Evolutionary conservation across 1,140 invertebrate genomes (phyloP).

Genomic region (Ridgeia piscesae): DNA sequence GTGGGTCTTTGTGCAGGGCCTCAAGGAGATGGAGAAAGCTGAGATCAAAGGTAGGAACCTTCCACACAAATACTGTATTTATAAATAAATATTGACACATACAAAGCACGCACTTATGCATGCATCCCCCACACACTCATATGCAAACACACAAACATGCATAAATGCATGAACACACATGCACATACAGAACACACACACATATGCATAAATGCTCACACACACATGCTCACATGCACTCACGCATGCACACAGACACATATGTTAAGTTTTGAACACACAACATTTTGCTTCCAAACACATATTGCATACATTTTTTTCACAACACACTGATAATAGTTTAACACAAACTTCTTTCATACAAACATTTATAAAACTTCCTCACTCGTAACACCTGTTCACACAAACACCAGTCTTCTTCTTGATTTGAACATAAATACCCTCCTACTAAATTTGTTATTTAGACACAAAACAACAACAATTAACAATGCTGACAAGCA

Average conservation of each 20-base stretch:
- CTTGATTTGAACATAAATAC: too few relatives aligned
- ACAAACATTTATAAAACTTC: too few relatives aligned
- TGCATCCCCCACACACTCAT: background rate
- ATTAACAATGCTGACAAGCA: background rate
- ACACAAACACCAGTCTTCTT: too few relatives aligned
- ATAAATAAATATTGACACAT: background rate
- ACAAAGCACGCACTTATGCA: background rate
- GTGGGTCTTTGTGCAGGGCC: constrained; percentile 54
- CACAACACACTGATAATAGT: too few relatives aligned
- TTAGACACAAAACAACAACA: background rate
- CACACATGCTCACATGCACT: background rate
- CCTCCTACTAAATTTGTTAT: too few relatives aligned
- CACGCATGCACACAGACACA: background rate
- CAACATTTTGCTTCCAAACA: too few relatives aligned
- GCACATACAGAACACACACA: background rate
- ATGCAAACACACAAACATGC: background rate
- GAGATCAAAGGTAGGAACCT: constrained; percentile 48
- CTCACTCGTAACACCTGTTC: background rate
- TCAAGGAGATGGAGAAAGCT: constrained; percentile 55
- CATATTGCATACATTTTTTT: too few relatives aligned
- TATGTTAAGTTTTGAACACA: too few relatives aligned
- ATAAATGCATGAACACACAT: too few relatives aligned
- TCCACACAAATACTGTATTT: background rate
- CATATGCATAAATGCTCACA: background rate
- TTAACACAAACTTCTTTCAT: too few relatives aligned